These are phyloP conservation scores for Drosophila sucinea DNA, from an alignment of 1,140 invertebrate genomes.

Conservation along the genomic window DNA sequence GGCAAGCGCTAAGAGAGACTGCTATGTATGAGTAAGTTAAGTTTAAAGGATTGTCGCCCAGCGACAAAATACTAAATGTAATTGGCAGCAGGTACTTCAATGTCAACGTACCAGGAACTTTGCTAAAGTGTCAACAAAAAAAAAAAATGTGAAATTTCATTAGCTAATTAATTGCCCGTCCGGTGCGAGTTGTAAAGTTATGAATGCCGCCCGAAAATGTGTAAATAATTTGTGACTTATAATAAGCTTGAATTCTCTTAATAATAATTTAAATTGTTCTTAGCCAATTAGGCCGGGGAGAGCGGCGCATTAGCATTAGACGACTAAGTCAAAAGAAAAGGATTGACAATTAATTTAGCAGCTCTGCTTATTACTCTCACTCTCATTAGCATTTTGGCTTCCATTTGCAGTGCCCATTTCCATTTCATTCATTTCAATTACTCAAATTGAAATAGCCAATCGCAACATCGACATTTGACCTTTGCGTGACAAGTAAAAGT, in stretches of 20 bases:
- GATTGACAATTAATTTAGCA: slow-evolving; percentile 50
- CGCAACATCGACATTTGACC: slow-evolving; percentile 14
- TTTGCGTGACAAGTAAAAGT: slow-evolving; percentile 3
- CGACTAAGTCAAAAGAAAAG: slow-evolving; percentile 20
- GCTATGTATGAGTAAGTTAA: background rate
- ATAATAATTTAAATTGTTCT: slow-evolving; percentile 32
- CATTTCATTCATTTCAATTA: slow-evolving; percentile 57
- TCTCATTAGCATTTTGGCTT: slow-evolving; percentile 41
- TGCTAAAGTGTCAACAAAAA: slow-evolving; percentile 52
- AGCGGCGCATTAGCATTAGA: slow-evolving; percentile 27
- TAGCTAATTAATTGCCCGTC: slow-evolving; percentile 69
- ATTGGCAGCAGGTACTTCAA: slow-evolving; percentile 40
- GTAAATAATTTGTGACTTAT: slow-evolving; percentile 50
- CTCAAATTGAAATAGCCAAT: slow-evolving; percentile 19
- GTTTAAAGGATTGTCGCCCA: slow-evolving; percentile 11
- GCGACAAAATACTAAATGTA: slow-evolving; percentile 35
- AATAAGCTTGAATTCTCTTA: slow-evolving; percentile 41
- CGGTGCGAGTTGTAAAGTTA: slow-evolving; percentile 34
- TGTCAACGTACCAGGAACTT: slow-evolving; percentile 38
- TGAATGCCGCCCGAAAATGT: slow-evolving; percentile 37
- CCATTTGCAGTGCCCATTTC: background rate
- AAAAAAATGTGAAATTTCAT: slow-evolving; percentile 64
- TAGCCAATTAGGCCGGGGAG: slow-evolving; percentile 34
- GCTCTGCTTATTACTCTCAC: slow-evolving; percentile 43
- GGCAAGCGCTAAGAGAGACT: background rate